Base-by-base conservation (phyloP, 1,140 invertebrate species). In the Acyrthosiphon pisum region DNA sequence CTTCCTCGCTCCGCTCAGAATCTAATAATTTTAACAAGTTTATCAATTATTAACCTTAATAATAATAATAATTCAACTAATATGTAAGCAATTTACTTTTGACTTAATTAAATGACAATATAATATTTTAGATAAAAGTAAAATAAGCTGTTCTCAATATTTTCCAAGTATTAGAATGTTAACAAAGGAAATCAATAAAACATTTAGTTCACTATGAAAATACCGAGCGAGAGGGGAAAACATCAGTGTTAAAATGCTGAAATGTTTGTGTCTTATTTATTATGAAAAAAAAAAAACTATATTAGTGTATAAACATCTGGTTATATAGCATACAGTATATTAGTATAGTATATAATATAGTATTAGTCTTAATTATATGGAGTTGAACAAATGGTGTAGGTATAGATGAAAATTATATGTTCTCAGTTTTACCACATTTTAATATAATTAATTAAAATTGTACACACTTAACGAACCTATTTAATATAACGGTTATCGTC, bases 391-490 rank as follows among this genome's bases (percentile, higher is more conserved):
- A n/a, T 76, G n/a, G 14, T 20, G 9, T 60, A 76, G 11, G 6
- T n/a, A 46, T 46, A 68, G 30, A 18, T 76, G n/a, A 76, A 76
- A 76, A 76, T n/a, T 18, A 76, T 18, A 76, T n/a, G n/a, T n/a
- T 18, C 14, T 76, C 14, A n/a, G 60, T 76, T 76, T 35, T 35
- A 76, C 60, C 60, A 35, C 60, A 76, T 6, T n/a, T 37, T 41
- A 84, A 26, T 26, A 44, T 84, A 84, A 84, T 44, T 84, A 84
- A 84, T 84, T 84, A 23, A 86, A 86, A 86, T n/a, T 23, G 76
- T 83, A 44, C 3, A 44, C 9, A 84, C 83, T 26, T 84, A 84
- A 41, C n/a, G 30, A 30, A 44, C 37, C 83, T 48, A 48, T 76
- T 30, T 86, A 26, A 26, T 86, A 7, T 26, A 44, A 41, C 48